A percentile compares a stretch with the other conserved stretches of the same genome.
Evolutionary conservation across 2,888 invertebrate species (phyloP).

Genomic region (Stratiomys singularior): DNA sequence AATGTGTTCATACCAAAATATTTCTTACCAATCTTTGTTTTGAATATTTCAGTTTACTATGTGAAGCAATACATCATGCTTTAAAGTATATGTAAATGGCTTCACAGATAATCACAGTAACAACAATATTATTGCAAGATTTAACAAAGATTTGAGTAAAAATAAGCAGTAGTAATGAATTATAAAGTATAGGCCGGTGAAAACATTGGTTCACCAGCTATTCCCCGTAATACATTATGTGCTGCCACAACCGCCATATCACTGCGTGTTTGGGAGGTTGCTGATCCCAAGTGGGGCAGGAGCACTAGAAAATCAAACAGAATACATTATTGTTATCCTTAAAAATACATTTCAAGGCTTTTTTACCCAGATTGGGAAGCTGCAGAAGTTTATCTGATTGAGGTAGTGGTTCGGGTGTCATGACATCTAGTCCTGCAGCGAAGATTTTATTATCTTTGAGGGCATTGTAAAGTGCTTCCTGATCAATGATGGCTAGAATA

Average conservation of each 20-base stretch:
- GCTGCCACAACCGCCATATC: slow-evolving; percentile 84
- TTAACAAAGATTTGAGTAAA: too few species aligned
- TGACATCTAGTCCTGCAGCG: slow-evolving; percentile 93
- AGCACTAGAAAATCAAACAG: slow-evolving; percentile 71
- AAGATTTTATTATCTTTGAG: slow-evolving; percentile 78
- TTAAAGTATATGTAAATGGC: too few species aligned
- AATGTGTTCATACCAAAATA: too few species aligned
- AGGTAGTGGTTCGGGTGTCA: slow-evolving; percentile 90
- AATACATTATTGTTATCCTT: too few species aligned
- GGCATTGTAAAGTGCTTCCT: slow-evolving; percentile 83
- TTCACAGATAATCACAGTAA: too few species aligned
- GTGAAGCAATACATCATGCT: too few species aligned
- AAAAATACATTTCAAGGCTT: not conserved
- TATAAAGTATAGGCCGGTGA: slow-evolving; percentile 66
- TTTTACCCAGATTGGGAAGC: slow-evolving; percentile 82
- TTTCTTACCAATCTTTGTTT: too few species aligned
- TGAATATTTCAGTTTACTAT: too few species aligned
- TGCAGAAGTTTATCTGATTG: slow-evolving; percentile 78
- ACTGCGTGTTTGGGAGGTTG: slow-evolving; percentile 78
- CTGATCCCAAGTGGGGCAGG: slow-evolving; percentile 88
- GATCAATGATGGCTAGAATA: slow-evolving; percentile 74
- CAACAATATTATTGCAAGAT: too few species aligned
- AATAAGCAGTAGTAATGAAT: not conserved
- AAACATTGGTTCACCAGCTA: slow-evolving; percentile 77
- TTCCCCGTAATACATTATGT: slow-evolving; percentile 79